phyloP scores from a whole-genome alignment of 2,888 invertebrate genomes.

The Drosophila seclusa region DNA sequence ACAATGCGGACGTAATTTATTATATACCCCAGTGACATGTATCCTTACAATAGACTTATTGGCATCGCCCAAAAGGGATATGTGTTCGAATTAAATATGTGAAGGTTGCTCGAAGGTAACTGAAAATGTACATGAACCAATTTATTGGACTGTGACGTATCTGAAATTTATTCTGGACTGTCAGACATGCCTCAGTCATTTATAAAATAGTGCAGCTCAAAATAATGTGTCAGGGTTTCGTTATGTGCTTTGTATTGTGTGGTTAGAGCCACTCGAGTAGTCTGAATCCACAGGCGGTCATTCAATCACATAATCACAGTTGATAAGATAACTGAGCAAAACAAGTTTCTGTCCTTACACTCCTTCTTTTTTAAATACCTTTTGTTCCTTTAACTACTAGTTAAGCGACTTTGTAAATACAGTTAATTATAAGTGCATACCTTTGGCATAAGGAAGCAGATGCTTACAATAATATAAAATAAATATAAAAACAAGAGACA shows the following conservation, averaged over 20 bases:
- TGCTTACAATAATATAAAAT: neutral
- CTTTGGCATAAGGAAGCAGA: neutral
- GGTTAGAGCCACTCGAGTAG: neutral
- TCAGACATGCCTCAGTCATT: neutral
- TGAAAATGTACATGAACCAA: neutral
- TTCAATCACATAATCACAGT: neutral
- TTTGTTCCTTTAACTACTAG: neutral
- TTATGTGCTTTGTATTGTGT: neutral
- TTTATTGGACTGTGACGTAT: neutral
- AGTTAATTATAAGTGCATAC: neutral
- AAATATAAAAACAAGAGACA: neutral
- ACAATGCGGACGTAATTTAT: conserved; percentile 75
- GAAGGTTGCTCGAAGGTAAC: neutral
- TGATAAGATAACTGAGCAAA: neutral
- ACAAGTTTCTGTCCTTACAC: neutral
- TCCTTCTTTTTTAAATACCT: too few relatives aligned
- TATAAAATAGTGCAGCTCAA: neutral
- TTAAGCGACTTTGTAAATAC: neutral
- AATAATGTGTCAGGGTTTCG: neutral
- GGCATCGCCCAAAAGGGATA: conserved; percentile 16
- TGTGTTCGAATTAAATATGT: conserved; percentile 13
- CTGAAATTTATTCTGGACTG: neutral
- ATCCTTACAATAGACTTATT: conserved; percentile 27
- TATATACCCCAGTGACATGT: conserved; percentile 46
- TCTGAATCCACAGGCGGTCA: neutral